Base-by-base conservation (phyloP, 2,888 invertebrate genomes). In the Prosopocoilus inquinatus region DNA sequence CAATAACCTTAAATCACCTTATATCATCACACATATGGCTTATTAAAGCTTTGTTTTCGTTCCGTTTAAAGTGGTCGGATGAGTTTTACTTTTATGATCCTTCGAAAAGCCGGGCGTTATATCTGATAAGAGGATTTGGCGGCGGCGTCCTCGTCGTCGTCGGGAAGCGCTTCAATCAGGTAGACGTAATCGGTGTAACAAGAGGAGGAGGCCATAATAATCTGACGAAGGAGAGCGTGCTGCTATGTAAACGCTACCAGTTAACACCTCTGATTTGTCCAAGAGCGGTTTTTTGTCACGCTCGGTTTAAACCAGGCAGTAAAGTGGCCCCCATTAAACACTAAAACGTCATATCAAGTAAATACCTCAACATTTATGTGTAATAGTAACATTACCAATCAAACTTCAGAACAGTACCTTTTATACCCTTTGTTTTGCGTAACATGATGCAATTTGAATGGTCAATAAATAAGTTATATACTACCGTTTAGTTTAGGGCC, bases 111-210 rank as follows among this genome's bases (percentile, higher is more conserved):
- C 51, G 35, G 15, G 45, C 49, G 45, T 49, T 53, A 54, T 50
- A 57, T 36, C 34, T 53, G 57, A 54, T 58, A 50, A 55, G 47
- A 51, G 44, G 55, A 35, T 58, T 58, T 58, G 20, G 39, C 50
- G 36, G 46, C 28, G 36, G 45, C 20, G 20, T 32, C 33, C 32
- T 12, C 16, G 36, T 50, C 20, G 20, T 32, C 33, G 46, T 12
- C 16, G 16, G 11, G 47, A 34, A 15, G 9, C 33, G 11, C 32
- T 35, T 47, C 47, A 47, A 47, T 47, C 47, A 32, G 47, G 47
- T 47, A 47, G 33, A 16, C 9, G 35, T 47, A 47, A 47, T 35
- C 33, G 34, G 15, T 15, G 47, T 47, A 47, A 35, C 35, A 16
- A 43, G 20, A 47, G 47, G 15, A n/a, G n/a, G n/a, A n/a, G n/a